phyloP scores from a whole-genome alignment of 2,113 vertebrate genomes.

The Chloropsis hardwickii region DNA sequence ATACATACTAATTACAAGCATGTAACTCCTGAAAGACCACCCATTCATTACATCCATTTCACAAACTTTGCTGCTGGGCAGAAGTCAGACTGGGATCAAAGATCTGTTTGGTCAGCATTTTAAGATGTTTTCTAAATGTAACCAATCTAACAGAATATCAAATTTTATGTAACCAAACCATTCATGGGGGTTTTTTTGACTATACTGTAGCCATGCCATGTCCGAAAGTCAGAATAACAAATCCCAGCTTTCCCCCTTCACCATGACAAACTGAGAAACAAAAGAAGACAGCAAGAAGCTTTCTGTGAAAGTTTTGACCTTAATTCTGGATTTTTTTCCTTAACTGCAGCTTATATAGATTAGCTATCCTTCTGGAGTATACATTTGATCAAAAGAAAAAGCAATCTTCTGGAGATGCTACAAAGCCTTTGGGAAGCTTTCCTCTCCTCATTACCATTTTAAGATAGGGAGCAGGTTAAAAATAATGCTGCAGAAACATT shows the following conservation, averaged over 20 bases:
- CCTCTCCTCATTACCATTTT: not conserved
- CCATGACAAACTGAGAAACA: fast-evolving
- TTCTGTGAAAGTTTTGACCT: not conserved
- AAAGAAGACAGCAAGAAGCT: not conserved
- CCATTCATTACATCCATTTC: not conserved
- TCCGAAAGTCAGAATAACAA: not conserved
- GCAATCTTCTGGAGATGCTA: not conserved
- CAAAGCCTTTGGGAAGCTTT: not conserved
- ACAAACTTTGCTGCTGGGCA: not conserved
- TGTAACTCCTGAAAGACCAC: not conserved
- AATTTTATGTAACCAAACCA: not conserved
- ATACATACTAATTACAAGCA: not conserved
- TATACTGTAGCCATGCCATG: not conserved
- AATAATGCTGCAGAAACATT: not conserved
- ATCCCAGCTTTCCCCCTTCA: not conserved
- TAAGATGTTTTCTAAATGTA: not conserved
- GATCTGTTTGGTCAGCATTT: not conserved
- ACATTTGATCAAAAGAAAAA: not conserved
- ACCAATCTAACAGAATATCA: not conserved
- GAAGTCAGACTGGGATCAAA: not conserved
- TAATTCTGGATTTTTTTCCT: not conserved
- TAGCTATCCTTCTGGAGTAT: not conserved
- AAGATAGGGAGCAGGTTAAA: not conserved
- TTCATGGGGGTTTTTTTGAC: not conserved
- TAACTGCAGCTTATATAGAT: not conserved